Conservation (phyloP, 2,888 invertebrate genomes). For the Eudasyphora cyanicolor region DNA sequence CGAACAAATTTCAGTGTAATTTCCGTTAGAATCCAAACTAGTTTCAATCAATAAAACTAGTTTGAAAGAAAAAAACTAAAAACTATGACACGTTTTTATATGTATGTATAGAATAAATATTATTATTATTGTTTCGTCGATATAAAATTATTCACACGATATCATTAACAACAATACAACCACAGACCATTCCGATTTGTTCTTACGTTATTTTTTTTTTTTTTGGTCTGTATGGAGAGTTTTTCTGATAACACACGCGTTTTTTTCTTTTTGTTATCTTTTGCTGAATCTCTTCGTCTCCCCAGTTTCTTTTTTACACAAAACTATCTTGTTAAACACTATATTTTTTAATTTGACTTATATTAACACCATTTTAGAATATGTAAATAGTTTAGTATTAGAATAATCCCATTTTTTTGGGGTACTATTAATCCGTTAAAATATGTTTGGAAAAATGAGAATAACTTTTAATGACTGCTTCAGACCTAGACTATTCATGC, state of each 20-base stretch:
- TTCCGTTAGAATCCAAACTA: too few species aligned
- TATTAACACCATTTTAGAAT: too few species aligned
- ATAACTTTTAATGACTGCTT: background rate
- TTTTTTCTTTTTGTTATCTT: slow-evolving; percentile 56
- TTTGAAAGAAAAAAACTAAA: too few species aligned
- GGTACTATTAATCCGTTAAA: slow-evolving; percentile 14
- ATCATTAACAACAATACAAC: slow-evolving; percentile 4
- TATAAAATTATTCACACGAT: slow-evolving; percentile 14
- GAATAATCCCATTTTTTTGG: background rate
- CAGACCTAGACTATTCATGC: slow-evolving; percentile 9
- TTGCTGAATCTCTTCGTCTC: background rate
- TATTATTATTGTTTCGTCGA: slow-evolving; percentile 7
- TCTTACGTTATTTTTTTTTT: background rate
- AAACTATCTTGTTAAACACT: background rate
- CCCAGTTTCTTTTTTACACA: background rate
- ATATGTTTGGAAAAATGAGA: background rate
- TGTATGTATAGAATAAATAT: too few species aligned
- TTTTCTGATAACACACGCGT: slow-evolving; percentile 46
- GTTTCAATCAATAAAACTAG: too few species aligned
- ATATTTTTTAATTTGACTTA: too few species aligned
- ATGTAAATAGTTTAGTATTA: too few species aligned
- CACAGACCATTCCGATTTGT: background rate
- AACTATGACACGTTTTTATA: background rate
- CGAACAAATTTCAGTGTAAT: too few species aligned
- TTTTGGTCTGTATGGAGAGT: slow-evolving; percentile 19